Conservation (phyloP, 2,797 vertebrate species). For the Sandelia bainsii region DNA sequence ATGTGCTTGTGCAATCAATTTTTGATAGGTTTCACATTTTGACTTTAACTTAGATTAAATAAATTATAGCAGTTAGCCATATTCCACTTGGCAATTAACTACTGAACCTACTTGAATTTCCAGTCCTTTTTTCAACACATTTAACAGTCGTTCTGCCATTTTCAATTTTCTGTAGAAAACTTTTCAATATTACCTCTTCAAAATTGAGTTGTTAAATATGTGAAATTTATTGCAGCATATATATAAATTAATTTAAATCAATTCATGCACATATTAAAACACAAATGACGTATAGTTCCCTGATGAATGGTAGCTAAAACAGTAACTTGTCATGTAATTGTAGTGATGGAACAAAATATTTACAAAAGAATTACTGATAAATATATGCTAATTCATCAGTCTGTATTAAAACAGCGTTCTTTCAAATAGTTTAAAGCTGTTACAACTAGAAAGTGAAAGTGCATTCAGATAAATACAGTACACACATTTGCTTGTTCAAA, state of each 20-base stretch:
- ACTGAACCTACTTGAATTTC: background rate
- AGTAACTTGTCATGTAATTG: background rate
- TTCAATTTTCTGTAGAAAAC: background rate
- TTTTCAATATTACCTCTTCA: background rate
- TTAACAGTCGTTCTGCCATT: background rate
- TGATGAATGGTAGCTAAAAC: background rate
- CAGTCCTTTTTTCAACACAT: background rate
- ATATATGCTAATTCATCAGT: background rate
- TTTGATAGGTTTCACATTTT: conserved; percentile 7
- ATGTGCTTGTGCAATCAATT: conserved; percentile 8
- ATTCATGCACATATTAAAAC: background rate
- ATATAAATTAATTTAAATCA: background rate
- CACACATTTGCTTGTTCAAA: conserved; percentile 32
- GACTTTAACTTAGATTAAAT: background rate
- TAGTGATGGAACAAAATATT: background rate
- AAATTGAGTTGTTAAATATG: too few relatives aligned
- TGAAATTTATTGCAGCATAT: background rate
- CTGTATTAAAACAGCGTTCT: conserved; percentile 7
- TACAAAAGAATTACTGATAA: background rate
- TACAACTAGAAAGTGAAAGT: conserved; percentile 10
- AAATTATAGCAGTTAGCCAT: background rate
- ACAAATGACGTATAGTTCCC: background rate
- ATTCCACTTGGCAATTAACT: background rate
- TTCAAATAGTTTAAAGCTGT: conserved; percentile 5
- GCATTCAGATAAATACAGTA: conserved; percentile 7